Evolutionary conservation across 2,888 invertebrate genomes (phyloP).

Genomic region (Entomobrya proxima): DNA sequence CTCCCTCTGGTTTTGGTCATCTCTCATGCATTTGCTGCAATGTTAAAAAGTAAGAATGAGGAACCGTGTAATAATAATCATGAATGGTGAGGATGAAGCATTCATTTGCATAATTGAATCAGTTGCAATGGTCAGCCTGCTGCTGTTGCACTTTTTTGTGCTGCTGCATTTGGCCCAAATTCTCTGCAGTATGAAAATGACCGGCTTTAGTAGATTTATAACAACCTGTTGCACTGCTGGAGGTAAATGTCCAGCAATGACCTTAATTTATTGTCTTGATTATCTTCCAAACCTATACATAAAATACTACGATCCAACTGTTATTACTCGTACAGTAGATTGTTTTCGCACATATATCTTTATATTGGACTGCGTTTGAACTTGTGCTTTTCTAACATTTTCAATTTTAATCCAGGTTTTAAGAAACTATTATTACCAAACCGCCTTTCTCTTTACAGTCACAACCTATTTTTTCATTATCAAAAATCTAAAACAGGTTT

Average conservation of each 20-base stretch:
- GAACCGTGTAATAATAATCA: background rate
- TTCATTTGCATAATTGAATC: slow-evolving; percentile 14
- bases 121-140: no score
- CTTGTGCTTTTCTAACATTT: background rate
- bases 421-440: background rate
- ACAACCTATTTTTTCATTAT: background rate
- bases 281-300: no score
- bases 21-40: background rate
- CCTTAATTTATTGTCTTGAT: background rate
- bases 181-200: background rate
- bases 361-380: background rate
- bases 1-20: background rate
- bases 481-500: slow-evolving; percentile 25
- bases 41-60: background rate
- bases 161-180: slow-evolving; percentile 19
- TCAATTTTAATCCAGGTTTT: slow-evolving; percentile 6
- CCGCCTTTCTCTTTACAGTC: slow-evolving; percentile 5
- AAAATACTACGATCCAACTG: background rate
- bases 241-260: slow-evolving; percentile 15
- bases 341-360: no score
- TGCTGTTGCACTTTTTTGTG: no score
- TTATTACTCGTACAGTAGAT: no score
- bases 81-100: background rate
- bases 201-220: background rate
- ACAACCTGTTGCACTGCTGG: background rate